Percentiles rank a stretch among this genome's conserved stretches.
Evolutionary conservation across 2,113 vertebrate genomes (phyloP).

Genomic region (Scophthalmus maximus): DNA sequence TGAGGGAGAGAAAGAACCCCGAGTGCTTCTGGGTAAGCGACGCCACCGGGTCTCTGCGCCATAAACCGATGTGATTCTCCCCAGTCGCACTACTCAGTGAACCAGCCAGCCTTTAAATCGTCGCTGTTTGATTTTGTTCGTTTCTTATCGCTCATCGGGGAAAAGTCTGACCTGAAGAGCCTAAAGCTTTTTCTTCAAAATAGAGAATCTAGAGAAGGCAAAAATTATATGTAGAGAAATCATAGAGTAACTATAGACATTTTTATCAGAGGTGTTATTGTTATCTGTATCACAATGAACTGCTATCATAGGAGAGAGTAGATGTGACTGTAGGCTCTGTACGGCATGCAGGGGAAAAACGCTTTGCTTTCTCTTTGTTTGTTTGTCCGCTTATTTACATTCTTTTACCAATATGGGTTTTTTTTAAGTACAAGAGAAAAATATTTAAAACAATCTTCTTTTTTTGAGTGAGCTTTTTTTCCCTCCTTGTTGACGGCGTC

Average conservation of each 20-base stretch:
- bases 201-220: slow-evolving; percentile 70
- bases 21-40: slow-evolving; percentile 56
- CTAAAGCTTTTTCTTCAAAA: slow-evolving; percentile 61
- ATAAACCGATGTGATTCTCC: slow-evolving; percentile 66
- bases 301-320: slow-evolving; percentile 74
- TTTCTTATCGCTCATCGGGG: slow-evolving; percentile 68
- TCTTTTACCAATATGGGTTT: slow-evolving; percentile 65
- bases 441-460: slow-evolving; percentile 65
- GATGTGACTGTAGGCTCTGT: slow-evolving; percentile 65
- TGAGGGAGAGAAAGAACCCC: slow-evolving; percentile 42
- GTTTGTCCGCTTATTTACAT: slow-evolving; percentile 62
- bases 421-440: slow-evolving; percentile 68
- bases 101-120: slow-evolving; percentile 80
- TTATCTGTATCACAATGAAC: slow-evolving; percentile 77
- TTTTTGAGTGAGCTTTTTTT: slow-evolving; percentile 52
- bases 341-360: slow-evolving; percentile 50
- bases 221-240: slow-evolving; percentile 78
- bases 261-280: slow-evolving; percentile 78
- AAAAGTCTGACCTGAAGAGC: slow-evolving; percentile 62
- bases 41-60: slow-evolving; percentile 51
- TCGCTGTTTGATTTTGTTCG: slow-evolving; percentile 67
- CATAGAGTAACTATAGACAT: slow-evolving; percentile 79
- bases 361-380: slow-evolving; percentile 55
- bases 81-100: slow-evolving; percentile 76
- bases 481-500: slow-evolving; percentile 56